These are phyloP conservation scores for Delia radicum DNA, from an alignment of 1,140 invertebrate genomes.

Conservation along the genomic window DNA sequence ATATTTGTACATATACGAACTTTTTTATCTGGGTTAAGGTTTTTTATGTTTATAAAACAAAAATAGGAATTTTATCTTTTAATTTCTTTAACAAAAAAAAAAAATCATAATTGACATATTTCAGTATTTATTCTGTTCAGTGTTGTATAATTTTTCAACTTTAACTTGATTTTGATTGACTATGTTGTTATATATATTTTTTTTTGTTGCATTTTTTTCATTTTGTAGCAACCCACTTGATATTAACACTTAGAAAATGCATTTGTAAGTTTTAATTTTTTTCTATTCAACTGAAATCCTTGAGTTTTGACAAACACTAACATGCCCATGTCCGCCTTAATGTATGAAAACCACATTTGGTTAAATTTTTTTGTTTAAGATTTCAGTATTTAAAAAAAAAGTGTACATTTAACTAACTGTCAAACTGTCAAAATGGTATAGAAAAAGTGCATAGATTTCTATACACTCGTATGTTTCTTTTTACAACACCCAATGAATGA, in stretches of 20 bases:
- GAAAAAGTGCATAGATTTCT: not conserved
- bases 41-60: too few relatives aligned
- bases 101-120: too few relatives aligned
- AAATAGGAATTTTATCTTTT: too few relatives aligned
- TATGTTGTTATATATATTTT: constrained; percentile 11
- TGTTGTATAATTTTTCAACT: not conserved
- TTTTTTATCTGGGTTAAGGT: too few relatives aligned
- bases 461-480: not conserved
- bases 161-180: constrained; percentile 9
- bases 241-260: not conserved
- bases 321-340: not conserved
- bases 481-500: not conserved
- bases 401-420: not conserved
- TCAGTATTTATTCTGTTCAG: too few relatives aligned
- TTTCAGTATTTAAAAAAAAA: not conserved
- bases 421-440: not conserved
- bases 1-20: too few relatives aligned
- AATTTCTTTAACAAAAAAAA: too few relatives aligned
- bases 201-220: not conserved
- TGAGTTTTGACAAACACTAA: too few relatives aligned
- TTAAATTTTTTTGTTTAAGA: not conserved
- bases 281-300: not conserved
- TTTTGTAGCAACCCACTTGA: not conserved
- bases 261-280: not conserved
- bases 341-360: not conserved